Conservation (phyloP, 2,797 vertebrate genomes). For the Rhabdomys pumilio region DNA sequence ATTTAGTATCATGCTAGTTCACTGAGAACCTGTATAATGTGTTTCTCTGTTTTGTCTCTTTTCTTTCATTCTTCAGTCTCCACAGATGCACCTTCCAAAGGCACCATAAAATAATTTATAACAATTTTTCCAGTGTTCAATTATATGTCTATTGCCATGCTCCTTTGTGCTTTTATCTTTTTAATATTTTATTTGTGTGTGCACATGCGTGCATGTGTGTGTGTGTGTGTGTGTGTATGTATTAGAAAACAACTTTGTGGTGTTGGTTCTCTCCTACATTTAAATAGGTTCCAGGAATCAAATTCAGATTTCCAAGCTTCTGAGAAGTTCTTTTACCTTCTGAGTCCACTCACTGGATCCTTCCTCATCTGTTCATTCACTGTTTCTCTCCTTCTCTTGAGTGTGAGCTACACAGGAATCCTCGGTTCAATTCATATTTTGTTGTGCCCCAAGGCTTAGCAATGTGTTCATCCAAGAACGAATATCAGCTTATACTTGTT, state of each 20-base stretch:
- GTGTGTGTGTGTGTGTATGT: neutral
- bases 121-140: constrained; percentile 1
- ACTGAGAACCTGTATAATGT: neutral
- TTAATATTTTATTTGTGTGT: neutral
- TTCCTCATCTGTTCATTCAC: neutral
- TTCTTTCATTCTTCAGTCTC: neutral
- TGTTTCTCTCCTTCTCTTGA: constrained; percentile 13
- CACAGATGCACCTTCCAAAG: neutral
- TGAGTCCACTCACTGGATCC: neutral
- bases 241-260: neutral
- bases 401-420: neutral
- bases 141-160: neutral
- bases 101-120: constrained; percentile 5
- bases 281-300: neutral
- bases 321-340: neutral
- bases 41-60: neutral
- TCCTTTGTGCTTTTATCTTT: neutral
- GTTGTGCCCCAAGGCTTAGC: neutral
- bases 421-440: neutral
- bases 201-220: no score
- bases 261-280: neutral
- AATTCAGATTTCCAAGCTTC: neutral
- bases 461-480: neutral
- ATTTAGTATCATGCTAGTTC: neutral
- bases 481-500: constrained; percentile 3